Percentiles rank a stretch among this genome's conserved stretches.
Conservation (phyloP, 2,888 invertebrate genomes). For the Apocheima hispidaria region DNA sequence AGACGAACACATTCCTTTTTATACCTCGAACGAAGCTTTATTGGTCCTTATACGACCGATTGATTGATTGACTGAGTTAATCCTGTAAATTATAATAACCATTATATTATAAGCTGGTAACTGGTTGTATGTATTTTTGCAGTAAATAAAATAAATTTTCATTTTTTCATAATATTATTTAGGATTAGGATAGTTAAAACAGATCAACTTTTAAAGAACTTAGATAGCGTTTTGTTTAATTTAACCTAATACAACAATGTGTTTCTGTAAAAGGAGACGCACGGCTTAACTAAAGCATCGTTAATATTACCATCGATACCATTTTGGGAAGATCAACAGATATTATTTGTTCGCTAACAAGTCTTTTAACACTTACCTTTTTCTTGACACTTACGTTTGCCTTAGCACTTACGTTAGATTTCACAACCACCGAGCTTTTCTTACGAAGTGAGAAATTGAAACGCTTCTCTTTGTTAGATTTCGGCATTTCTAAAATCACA, state of each 20-base stretch:
- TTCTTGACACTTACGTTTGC: constrained; percentile 15
- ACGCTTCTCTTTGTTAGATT: constrained; percentile 36
- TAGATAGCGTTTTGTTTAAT: neutral
- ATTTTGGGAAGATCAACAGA: constrained; percentile 24
- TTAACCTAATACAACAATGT: constrained; percentile 6
- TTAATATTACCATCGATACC: constrained; percentile 2
- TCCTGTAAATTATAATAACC: no score
- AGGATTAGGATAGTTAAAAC: neutral
- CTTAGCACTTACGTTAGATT: constrained; percentile 42
- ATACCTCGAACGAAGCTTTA: no score
- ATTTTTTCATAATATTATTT: no score
- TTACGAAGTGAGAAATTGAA: constrained; percentile 38
- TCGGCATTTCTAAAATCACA: constrained; percentile 40
- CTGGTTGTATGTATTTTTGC: no score
- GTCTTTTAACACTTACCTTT: constrained; percentile 21
- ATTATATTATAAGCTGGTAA: no score
- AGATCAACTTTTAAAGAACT: neutral
- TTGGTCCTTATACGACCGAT: no score
- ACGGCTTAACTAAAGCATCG: constrained; percentile 10
- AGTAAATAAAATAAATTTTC: no score
- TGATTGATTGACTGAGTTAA: no score
- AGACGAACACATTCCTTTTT: no score
- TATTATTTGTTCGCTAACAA: constrained; percentile 20
- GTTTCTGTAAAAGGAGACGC: constrained; percentile 20
- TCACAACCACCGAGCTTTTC: constrained; percentile 35